phyloP scores from a whole-genome alignment of 1,140 invertebrate species.

The Drosophila funebris region DNA sequence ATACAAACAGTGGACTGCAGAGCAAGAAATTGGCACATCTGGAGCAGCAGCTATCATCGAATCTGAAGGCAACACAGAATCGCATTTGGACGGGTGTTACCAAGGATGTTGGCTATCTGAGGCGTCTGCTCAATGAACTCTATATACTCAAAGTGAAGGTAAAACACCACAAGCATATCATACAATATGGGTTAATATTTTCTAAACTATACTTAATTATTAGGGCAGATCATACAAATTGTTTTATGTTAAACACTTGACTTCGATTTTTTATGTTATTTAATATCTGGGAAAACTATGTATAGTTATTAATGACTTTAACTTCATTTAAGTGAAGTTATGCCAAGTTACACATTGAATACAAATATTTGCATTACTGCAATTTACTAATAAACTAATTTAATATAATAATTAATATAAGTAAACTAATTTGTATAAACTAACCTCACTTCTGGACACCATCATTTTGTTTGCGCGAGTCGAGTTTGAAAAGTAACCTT shows the following conservation, averaged over 20 bases:
- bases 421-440: not conserved
- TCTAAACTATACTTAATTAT: not conserved
- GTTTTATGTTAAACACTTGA: not conserved
- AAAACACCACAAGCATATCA: slow-evolving; percentile 52
- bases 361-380: not conserved
- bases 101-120: slow-evolving; percentile 89
- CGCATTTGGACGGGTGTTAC: slow-evolving; percentile 91
- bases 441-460: slow-evolving; percentile 1
- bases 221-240: not conserved
- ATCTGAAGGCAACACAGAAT: slow-evolving; percentile 90
- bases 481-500: too few relatives aligned
- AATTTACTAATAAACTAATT: not conserved
- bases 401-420: not conserved
- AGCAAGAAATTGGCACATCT: slow-evolving; percentile 90
- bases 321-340: too few relatives aligned
- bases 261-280: not conserved
- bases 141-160: slow-evolving; percentile 92
- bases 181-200: not conserved
- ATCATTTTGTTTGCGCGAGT: not conserved
- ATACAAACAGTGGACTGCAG: slow-evolving; percentile 70
- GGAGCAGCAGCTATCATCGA: slow-evolving; percentile 90
- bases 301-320: not conserved
- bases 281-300: not conserved
- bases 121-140: slow-evolving; percentile 90
- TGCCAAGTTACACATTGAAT: too few relatives aligned